Conservation (phyloP, 2,888 invertebrate genomes). For the Tiliacea citrago region DNA sequence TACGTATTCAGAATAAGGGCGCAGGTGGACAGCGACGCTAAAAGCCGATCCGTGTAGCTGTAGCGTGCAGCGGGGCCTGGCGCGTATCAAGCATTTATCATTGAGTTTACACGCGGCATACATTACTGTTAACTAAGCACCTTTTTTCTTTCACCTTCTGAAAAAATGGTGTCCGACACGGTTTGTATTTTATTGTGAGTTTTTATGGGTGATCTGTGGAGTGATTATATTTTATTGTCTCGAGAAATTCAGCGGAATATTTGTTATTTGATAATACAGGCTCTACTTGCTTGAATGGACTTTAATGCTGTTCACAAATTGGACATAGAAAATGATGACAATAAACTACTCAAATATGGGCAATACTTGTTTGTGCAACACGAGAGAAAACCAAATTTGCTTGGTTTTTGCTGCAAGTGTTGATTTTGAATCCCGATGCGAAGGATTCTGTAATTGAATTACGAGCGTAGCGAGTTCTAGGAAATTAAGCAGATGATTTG, state of each 20-base stretch:
- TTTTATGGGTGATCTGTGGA: conserved; percentile 21
- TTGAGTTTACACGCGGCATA: conserved; percentile 74
- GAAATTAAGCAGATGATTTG: no score
- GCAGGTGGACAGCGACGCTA: conserved; percentile 76
- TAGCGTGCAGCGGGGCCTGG: conserved; percentile 55
- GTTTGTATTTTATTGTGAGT: conserved; percentile 45
- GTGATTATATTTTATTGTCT: conserved; percentile 6
- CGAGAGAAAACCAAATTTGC: no score
- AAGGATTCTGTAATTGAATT: no score
- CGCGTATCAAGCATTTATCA: conserved; percentile 78
- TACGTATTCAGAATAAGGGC: conserved; percentile 65
- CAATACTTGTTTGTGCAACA: no score
- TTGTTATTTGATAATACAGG: not conserved
- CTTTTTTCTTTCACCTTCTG: conserved; percentile 66
- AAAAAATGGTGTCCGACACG: conserved; percentile 53
- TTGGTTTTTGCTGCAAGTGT: no score
- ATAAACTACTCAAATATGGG: not conserved
- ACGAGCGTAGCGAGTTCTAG: no score
- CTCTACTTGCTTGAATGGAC: not conserved
- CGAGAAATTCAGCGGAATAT: no score
- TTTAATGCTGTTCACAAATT: not conserved
- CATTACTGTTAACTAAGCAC: conserved; percentile 74
- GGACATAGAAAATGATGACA: not conserved
- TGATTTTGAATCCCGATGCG: no score
- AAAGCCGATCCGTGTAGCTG: conserved; percentile 77